Evolutionary conservation across 2,797 vertebrate genomes (phyloP).

Genomic region (Thamnophis elegans): DNA sequence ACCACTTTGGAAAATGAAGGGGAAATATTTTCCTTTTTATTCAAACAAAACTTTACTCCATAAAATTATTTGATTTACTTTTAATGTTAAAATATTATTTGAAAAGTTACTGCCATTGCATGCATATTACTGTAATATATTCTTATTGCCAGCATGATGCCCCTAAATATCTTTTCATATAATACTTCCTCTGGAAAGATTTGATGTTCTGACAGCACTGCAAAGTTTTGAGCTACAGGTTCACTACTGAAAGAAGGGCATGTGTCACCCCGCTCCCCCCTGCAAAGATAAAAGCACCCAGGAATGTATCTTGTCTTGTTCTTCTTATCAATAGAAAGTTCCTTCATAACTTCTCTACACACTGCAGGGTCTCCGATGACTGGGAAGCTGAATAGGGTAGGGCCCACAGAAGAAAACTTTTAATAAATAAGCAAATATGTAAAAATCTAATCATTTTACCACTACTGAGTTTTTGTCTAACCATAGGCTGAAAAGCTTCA

Average conservation of each 20-base stretch:
- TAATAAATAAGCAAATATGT: constrained; percentile 42
- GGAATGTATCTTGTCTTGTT: constrained; percentile 50
- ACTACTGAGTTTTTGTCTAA: constrained; percentile 55
- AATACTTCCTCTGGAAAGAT: constrained; percentile 56
- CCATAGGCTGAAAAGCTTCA: constrained; percentile 35
- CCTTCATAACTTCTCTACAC: constrained; percentile 40
- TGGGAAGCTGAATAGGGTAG: neutral
- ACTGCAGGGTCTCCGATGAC: constrained; percentile 5
- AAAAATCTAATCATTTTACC: constrained; percentile 53
- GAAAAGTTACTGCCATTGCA: constrained; percentile 35
- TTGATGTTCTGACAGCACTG: constrained; percentile 57
- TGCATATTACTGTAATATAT: constrained; percentile 51
- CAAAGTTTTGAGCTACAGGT: constrained; percentile 48
- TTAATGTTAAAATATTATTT: constrained; percentile 27
- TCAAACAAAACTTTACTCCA: constrained; percentile 46
- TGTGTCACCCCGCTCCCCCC: constrained; percentile 12
- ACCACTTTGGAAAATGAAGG: neutral
- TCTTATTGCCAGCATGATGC: constrained; percentile 49
- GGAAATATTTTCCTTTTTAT: constrained; percentile 15
- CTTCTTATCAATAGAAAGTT: constrained; percentile 46
- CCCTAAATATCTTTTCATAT: constrained; percentile 37
- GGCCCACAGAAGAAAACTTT: constrained; percentile 33
- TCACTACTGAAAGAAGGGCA: constrained; percentile 43
- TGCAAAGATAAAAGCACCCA: constrained; percentile 34
- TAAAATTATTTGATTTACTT: constrained; percentile 18